A percentile compares a stretch with the other conserved stretches of the same genome.
Conservation (phyloP, 92 coral and sea anemone species). For the Epizoanthus stellaris region DNA sequence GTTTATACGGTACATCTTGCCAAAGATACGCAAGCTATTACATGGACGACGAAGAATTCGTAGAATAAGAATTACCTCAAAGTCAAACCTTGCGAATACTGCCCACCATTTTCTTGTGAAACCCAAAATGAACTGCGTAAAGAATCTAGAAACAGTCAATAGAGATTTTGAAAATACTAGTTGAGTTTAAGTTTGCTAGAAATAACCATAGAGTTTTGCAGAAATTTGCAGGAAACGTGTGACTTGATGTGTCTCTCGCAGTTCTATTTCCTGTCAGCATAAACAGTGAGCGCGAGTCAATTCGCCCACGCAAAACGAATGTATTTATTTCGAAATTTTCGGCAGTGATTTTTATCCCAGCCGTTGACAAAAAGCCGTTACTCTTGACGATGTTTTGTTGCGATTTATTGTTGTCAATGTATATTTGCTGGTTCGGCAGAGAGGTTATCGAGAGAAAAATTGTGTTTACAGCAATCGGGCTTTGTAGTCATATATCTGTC, state of each 20-base stretch:
- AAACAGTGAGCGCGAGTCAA: conserved; percentile 36
- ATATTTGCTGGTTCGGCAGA: background rate
- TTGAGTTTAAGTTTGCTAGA: background rate
- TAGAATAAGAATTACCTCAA: background rate
- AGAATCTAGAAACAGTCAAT: background rate
- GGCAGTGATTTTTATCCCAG: background rate
- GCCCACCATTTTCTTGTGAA: conserved; percentile 13
- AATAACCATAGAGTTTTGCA: conserved; percentile 17
- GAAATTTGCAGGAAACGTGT: conserved; percentile 46
- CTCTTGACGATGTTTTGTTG: background rate
- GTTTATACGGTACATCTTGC: conserved; percentile 14
- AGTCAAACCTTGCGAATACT: conserved; percentile 23
- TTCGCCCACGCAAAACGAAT: conserved; percentile 55
- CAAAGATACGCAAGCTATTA: background rate
- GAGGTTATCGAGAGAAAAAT: conserved; percentile 2
- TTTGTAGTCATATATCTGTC: conserved; percentile 38
- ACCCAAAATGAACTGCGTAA: background rate
- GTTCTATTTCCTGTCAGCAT: conserved; percentile 49
- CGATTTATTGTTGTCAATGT: background rate
- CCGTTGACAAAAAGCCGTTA: background rate
- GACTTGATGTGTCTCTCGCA: conserved; percentile 32
- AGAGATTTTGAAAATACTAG: background rate
- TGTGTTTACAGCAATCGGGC: conserved; percentile 33
- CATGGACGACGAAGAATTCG: conserved; percentile 32
- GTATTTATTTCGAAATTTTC: conserved; percentile 33